These are phyloP conservation scores for Ptychoptera albimana DNA, from an alignment of 2,888 invertebrate species.

Conservation along the genomic window DNA sequence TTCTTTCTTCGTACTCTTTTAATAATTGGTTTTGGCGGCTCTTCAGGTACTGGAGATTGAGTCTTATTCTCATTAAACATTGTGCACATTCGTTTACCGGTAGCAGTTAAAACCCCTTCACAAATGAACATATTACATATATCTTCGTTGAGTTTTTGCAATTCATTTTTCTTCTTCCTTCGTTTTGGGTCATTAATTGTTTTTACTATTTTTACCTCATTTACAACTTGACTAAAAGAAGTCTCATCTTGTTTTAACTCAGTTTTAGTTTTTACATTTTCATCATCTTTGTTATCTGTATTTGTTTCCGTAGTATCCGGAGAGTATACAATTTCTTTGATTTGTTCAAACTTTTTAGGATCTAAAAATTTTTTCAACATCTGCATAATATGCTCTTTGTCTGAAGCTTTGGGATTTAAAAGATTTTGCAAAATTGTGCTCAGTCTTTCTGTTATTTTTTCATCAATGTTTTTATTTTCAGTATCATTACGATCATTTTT, in stretches of 20 bases:
- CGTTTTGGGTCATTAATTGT: constrained; percentile 15
- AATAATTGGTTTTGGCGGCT: background rate
- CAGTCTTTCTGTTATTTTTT: too few relatives aligned
- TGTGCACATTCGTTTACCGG: constrained; percentile 41
- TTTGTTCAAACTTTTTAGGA: constrained; percentile 16
- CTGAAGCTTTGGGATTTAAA: constrained; percentile 13
- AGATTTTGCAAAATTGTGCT: too few relatives aligned
- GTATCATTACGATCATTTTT: background rate
- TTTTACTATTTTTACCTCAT: constrained; percentile 15
- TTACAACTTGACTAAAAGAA: constrained; percentile 11
- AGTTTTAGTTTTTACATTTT: constrained; percentile 1
- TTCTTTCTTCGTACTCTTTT: constrained; percentile 6
- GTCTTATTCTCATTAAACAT: constrained; percentile 23
- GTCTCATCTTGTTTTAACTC: constrained; percentile 6
- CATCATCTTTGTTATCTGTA: constrained; percentile 6
- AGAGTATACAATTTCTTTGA: constrained; percentile 15
- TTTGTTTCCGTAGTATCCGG: constrained; percentile 9
- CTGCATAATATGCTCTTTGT: constrained; percentile 14
- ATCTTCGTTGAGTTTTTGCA: constrained; percentile 46
- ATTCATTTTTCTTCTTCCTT: constrained; percentile 26
- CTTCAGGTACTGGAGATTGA: constrained; percentile 1
- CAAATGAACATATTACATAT: constrained; percentile 48
- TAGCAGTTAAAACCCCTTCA: constrained; percentile 39
- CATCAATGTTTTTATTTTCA: background rate
- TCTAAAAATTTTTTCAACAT: constrained; percentile 18